These are phyloP conservation scores for Benitochromis conjunctus DNA, from an alignment of 2,113 vertebrate genomes.

Conservation along the genomic window DNA sequence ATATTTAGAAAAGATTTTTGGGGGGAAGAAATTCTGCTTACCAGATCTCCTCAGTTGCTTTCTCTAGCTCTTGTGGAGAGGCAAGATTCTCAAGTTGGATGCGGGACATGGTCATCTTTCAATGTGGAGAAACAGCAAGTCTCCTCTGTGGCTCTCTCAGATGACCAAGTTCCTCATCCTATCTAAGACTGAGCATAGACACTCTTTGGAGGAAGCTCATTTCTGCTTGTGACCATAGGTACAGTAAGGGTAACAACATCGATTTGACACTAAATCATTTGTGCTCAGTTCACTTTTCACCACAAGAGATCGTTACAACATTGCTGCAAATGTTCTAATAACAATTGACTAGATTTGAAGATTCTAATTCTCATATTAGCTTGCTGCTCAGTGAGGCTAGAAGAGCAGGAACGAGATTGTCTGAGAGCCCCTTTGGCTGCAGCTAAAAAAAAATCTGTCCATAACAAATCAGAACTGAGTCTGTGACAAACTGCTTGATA, in stretches of 20 bases:
- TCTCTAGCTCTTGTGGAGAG: background rate
- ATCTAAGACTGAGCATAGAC: background rate
- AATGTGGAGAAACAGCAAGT: background rate
- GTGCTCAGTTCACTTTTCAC: no score
- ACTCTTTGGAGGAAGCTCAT: background rate
- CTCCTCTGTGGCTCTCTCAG: background rate
- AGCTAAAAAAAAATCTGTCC: background rate
- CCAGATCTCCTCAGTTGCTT: background rate
- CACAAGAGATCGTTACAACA: background rate
- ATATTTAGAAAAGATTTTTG: background rate
- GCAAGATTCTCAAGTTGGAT: background rate
- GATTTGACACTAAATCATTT: no score
- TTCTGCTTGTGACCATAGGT: accelerated
- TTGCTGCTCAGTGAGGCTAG: background rate
- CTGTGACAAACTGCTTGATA: no score
- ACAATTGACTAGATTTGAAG: background rate
- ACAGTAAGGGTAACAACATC: background rate
- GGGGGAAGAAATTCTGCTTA: accelerated
- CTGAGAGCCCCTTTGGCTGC: background rate
- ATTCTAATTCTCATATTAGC: background rate
- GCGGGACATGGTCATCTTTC: background rate
- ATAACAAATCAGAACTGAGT: background rate
- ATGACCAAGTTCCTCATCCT: background rate
- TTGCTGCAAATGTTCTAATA: background rate
- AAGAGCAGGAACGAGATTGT: background rate